Conservation (phyloP, 2,888 invertebrate genomes). For the Andrena hattorfiana region DNA sequence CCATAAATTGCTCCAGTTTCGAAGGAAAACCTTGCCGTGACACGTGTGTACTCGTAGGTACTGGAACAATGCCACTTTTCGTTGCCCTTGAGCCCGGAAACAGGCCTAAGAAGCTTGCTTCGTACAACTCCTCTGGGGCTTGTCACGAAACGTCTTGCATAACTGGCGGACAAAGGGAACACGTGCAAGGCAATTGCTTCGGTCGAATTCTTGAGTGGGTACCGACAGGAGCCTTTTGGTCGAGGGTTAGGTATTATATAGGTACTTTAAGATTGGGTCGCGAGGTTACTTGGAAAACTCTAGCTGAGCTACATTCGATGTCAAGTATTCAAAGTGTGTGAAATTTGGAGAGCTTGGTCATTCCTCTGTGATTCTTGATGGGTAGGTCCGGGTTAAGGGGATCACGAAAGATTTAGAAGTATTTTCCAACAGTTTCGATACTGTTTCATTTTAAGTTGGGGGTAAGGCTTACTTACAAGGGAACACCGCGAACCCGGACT, state of each 20-base stretch:
- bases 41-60: slow-evolving; percentile 72
- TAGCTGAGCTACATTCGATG: background rate
- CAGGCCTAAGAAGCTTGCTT: slow-evolving; percentile 13
- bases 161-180: slow-evolving; percentile 29
- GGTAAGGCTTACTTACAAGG: too few species aligned
- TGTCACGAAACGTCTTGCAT: slow-evolving; percentile 21
- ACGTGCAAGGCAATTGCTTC: slow-evolving; percentile 2
- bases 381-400: too few species aligned
- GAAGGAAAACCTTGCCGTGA: slow-evolving; percentile 74
- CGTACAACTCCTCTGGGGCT: background rate
- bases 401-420: too few species aligned
- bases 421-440: too few species aligned
- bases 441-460: too few species aligned
- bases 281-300: background rate
- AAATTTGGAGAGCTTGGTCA: too few species aligned
- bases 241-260: too few species aligned
- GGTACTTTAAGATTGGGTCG: background rate
- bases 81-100: slow-evolving; percentile 28
- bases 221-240: too few species aligned
- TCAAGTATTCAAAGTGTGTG: too few species aligned
- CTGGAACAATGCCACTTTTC: slow-evolving; percentile 76
- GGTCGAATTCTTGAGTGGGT: background rate
- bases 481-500: too few species aligned
- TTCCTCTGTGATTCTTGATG: too few species aligned
- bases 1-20: slow-evolving; percentile 83